phyloP scores from a whole-genome alignment of 2,113 vertebrate species.

The Brachyistius frenatus region DNA sequence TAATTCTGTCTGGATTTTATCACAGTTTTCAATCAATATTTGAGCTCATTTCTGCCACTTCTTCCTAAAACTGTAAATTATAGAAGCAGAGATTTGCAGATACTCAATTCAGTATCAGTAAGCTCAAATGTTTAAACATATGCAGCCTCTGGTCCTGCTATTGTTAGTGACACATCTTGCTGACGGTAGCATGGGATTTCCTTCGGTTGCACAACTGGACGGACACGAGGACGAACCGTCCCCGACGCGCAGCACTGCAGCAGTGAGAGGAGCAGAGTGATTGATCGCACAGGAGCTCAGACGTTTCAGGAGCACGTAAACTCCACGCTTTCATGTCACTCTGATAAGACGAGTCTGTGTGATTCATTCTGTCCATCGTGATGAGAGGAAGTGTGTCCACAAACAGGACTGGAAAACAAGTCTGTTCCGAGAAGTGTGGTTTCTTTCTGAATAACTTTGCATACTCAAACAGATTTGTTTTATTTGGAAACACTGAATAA shows the following conservation, averaged over 20 bases:
- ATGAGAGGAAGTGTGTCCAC: too few species aligned
- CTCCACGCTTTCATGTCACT: neutral
- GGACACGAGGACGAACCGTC: slow-evolving; percentile 34
- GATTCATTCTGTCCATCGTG: neutral
- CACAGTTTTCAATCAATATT: neutral
- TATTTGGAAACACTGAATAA: too few species aligned
- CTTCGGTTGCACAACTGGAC: slow-evolving; percentile 62
- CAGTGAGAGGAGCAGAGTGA: neutral
- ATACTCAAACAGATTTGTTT: too few species aligned
- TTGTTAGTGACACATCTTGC: slow-evolving; percentile 54
- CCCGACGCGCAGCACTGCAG: slow-evolving; percentile 11
- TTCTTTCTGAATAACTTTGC: too few species aligned
- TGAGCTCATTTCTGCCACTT: neutral
- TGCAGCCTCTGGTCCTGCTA: neutral
- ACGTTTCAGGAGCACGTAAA: neutral
- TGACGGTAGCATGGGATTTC: slow-evolving; percentile 63
- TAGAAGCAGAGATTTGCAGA: neutral
- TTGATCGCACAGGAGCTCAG: neutral
- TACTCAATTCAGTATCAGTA: neutral
- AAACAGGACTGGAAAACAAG: too few species aligned
- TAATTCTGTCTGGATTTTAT: neutral
- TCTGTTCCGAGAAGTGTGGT: too few species aligned
- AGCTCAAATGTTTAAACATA: neutral
- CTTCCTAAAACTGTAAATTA: neutral
- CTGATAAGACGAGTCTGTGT: neutral